Conservation (phyloP, 2,797 vertebrate species). For the Gymnopithys bicolor region DNA sequence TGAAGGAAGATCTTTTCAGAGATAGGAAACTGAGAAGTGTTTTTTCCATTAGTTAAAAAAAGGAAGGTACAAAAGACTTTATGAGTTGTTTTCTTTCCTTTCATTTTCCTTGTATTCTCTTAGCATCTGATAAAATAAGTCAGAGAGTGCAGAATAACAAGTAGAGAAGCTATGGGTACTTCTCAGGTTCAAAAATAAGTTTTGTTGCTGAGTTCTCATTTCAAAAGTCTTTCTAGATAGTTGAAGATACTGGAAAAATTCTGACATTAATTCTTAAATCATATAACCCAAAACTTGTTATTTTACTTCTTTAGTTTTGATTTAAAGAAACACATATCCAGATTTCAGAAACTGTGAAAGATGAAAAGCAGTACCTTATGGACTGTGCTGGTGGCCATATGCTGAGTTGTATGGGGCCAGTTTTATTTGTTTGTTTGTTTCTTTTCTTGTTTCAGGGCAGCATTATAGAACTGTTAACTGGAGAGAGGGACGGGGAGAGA, state of each 20-base stretch:
- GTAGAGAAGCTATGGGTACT: neutral
- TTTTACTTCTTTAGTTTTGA: neutral
- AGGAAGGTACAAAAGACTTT: neutral
- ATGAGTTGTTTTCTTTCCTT: neutral
- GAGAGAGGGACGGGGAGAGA: fast-evolving
- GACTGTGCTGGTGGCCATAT: neutral
- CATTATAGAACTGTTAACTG: neutral
- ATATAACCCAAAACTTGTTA: neutral
- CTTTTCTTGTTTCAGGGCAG: neutral
- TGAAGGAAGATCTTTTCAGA: neutral
- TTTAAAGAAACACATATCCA: neutral
- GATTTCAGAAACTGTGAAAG: neutral
- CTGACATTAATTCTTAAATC: neutral
- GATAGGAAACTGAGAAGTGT: neutral
- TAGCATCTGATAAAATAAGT: neutral
- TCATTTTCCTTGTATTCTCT: neutral
- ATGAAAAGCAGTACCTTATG: neutral
- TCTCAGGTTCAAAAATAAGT: neutral
- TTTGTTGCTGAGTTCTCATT: neutral
- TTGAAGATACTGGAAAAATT: neutral
- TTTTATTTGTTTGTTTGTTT: neutral
- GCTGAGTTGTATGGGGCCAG: neutral
- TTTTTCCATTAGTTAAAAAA: neutral
- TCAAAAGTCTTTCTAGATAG: neutral
- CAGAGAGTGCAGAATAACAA: neutral